Percentiles rank a stretch among this genome's conserved stretches.
These are phyloP conservation scores for Trematomus bernacchii DNA, from an alignment of 2,797 vertebrate species.

Conservation along the genomic window DNA sequence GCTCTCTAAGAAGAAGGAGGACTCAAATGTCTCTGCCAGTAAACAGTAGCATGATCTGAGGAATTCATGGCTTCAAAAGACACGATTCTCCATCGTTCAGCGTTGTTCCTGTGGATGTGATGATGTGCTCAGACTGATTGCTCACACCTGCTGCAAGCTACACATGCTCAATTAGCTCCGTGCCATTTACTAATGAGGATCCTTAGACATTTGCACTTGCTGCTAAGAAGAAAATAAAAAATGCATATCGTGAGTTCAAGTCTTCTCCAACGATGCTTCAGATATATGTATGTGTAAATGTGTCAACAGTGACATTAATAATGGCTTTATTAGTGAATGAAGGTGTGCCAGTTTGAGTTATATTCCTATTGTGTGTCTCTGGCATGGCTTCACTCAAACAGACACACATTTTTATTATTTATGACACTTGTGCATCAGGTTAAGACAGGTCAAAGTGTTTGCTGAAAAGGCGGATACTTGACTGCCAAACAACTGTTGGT, in stretches of 20 bases:
- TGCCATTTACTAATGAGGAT: constrained; percentile 41
- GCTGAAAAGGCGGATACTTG: background rate
- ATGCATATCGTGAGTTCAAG: background rate
- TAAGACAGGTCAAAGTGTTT: background rate
- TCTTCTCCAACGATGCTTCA: background rate
- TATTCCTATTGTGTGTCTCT: too few species aligned
- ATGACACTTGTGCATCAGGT: background rate
- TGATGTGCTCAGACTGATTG: constrained; percentile 19
- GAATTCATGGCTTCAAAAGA: too few species aligned
- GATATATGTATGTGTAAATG: background rate
- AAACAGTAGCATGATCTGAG: too few species aligned
- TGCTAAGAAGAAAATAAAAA: background rate
- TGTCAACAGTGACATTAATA: background rate
- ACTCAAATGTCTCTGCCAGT: too few species aligned
- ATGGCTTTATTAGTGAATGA: background rate
- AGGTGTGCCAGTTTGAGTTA: constrained; percentile 7
- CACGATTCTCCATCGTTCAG: background rate
- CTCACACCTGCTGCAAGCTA: constrained; percentile 37
- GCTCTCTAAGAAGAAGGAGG: too few species aligned
- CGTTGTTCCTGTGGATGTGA: constrained; percentile 8
- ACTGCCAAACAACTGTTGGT: background rate
- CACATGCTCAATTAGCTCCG: constrained; percentile 34
- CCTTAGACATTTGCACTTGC: constrained; percentile 5
- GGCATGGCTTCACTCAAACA: background rate
- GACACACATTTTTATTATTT: background rate